Evolutionary conservation across 30 jellyfish, hydroid and myxozoan genomes (phyloP).

Genomic region (Nemopilema nomurai): DNA sequence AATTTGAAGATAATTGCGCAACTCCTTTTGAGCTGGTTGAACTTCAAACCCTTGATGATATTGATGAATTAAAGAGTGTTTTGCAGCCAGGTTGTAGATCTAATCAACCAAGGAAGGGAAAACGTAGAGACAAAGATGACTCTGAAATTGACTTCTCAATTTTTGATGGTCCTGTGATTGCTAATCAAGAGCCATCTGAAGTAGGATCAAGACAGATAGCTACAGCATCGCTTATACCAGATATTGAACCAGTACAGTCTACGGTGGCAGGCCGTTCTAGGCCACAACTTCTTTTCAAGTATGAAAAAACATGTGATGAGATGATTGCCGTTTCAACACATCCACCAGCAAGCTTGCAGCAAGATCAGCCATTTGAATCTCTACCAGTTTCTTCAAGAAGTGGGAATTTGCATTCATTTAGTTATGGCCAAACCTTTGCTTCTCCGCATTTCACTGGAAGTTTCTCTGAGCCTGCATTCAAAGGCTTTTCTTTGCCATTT

Average conservation of each 20-base stretch:
- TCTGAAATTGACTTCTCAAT: slow-evolving; percentile 44
- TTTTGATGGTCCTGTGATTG: slow-evolving; percentile 16
- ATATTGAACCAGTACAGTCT: slow-evolving; percentile 23
- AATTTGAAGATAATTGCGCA: slow-evolving; percentile 78
- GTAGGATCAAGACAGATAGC: slow-evolving; percentile 21
- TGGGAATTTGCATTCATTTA: not conserved
- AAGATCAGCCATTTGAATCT: not conserved
- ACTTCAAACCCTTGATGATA: slow-evolving; percentile 82
- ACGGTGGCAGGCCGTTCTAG: not conserved
- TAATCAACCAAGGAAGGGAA: not conserved
- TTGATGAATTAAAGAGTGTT: slow-evolving; percentile 82
- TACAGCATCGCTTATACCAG: slow-evolving; percentile 48
- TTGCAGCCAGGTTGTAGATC: slow-evolving; percentile 72
- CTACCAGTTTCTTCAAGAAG: not conserved
- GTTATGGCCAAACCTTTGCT: not conserved
- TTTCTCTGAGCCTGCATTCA: not conserved
- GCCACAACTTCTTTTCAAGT: not conserved
- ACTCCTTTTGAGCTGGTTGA: slow-evolving; percentile 97
- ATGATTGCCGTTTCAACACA: too few relatives aligned
- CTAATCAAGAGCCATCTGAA: not conserved
- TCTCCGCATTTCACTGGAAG: not conserved
- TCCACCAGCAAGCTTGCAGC: not conserved
- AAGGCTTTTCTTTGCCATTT: not conserved
- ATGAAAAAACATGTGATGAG: not conserved
- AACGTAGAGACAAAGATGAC: slow-evolving; percentile 30